Evolutionary conservation across 2,888 invertebrate species (phyloP), one percentile per base, ranked within the genome.

Genomic region (Melolontha melolontha): DNA sequence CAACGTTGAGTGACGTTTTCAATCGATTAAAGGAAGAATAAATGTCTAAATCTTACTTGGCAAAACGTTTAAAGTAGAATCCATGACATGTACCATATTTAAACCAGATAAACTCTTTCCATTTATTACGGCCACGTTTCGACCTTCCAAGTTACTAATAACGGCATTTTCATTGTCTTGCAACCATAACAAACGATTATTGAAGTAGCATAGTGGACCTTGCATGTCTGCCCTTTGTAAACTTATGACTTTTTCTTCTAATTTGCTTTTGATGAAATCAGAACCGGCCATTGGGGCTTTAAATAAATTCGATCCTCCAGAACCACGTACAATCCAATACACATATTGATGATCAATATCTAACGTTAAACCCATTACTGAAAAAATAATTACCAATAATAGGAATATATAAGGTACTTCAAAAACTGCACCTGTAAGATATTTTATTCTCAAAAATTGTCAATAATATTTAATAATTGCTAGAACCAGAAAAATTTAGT

Each of bases 321-420:
- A 90, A 73, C 92, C 92, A 73, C 92, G 85, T 0, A 93, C 91
- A 70, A 96, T 89, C 96, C 96, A 97, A 79, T 94, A 95, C 7
- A 94, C 86, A 80, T 87, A 88, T 77, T 90, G 90, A 77, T 88
- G 89, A 74, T 92, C 90, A 59, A 92, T 86, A 79, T 97, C 95
- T 67, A 95, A 83, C 0, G 95, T 92, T 55, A 97, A 85, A 0
- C 96, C 95, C 88, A 93, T 92, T 2, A 96, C 92, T 91, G 77
- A 52, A 87, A 86, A 71, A 27, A 39, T 8, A 27, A 11, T 27
- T 34, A 34, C 10, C 6, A 10, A 34, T 10, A 6, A n/a, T n/a
- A n/a, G n/a, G n/a, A n/a, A n/a, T n/a, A n/a, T n/a, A n/a, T n/a
- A n/a, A n/a, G n/a, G n/a, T n/a, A n/a, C n/a, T n/a, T n/a, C n/a